These are phyloP conservation scores for Argya squamiceps DNA, from an alignment of 2,797 vertebrate genomes.

Conservation along the genomic window DNA sequence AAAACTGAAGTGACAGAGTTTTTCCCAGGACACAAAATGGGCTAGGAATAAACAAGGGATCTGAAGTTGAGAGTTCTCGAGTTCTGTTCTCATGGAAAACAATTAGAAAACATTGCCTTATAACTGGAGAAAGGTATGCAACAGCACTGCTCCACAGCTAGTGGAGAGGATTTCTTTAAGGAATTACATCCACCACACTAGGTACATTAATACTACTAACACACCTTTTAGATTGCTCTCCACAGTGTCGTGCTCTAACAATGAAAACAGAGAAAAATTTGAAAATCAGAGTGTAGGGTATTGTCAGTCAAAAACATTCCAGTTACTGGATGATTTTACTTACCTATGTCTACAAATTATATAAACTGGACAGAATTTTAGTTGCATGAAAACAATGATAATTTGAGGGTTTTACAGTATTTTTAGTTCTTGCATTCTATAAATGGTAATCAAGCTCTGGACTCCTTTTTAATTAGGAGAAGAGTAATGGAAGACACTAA, in stretches of 20 bases:
- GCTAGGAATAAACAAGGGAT: background rate
- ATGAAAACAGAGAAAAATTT: background rate
- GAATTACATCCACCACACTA: background rate
- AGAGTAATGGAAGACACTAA: background rate
- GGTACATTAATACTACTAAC: background rate
- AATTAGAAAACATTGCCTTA: background rate
- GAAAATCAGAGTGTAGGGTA: background rate
- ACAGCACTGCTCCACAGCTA: background rate
- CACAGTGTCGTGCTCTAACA: background rate
- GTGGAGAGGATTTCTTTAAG: background rate
- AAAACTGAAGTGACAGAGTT: background rate
- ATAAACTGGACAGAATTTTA: background rate
- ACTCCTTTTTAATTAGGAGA: background rate
- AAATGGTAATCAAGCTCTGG: background rate
- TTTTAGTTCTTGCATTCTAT: background rate
- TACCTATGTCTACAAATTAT: background rate
- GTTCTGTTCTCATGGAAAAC: background rate
- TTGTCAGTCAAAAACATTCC: background rate
- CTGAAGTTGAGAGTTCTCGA: slow-evolving; percentile 14
- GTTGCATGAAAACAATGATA: background rate
- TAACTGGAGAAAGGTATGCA: background rate
- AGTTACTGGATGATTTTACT: background rate
- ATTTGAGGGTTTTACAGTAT: background rate
- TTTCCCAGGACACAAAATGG: background rate
- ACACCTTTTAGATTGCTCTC: background rate